Base-by-base conservation (phyloP, 2,888 invertebrate species). In the Stratiomys singularior region DNA sequence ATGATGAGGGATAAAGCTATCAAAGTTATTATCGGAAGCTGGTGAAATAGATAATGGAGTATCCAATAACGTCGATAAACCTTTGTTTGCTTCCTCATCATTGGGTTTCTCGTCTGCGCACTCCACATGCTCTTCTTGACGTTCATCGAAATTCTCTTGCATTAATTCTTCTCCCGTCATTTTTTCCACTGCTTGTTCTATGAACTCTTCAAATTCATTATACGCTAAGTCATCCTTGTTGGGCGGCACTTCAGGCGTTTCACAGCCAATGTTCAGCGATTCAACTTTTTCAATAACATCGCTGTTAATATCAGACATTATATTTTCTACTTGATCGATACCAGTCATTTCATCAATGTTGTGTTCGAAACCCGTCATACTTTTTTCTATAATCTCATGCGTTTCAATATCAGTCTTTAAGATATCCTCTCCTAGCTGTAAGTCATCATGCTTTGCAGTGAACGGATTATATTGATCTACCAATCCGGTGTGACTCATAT, bases 201-300 rank as follows among this genome's bases (percentile, higher is more conserved):
- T 69, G n/a, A n/a, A 69, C 23, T 69, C 69, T 15, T 28, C 69
- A 21, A 69, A 69, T 69, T 69, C 47, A 47, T 69, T 69, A 25
- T 69, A 69, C 15, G 47, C 69, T 46, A 69, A 23, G 23, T 69
- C 69, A 47, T 11, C 69, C 30, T 25, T 69, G n/a, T 46, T 25
- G 2, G 21, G 47, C 5, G 18, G 2, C 46, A 21, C 15, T 69
- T 69, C 69, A 1, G 30, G 7, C 13, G 11, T 18, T 23, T 30
- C 69, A 11, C 69, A 69, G 13, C 28, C 28, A 30, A n/a, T 46
- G 23, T 25, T 60, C 7, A 7, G 4, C 21, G 25, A 7, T 60
- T 21, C 9, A 21, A 13, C 7, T 25, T 60, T 3, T 18, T 25
- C n/a, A 11, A 21, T 25, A 7, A 47, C n/a, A 7, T 69, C 69